Base-by-base conservation (phyloP, 2,113 vertebrate genomes). In the Pyxicephalus adspersus region DNA sequence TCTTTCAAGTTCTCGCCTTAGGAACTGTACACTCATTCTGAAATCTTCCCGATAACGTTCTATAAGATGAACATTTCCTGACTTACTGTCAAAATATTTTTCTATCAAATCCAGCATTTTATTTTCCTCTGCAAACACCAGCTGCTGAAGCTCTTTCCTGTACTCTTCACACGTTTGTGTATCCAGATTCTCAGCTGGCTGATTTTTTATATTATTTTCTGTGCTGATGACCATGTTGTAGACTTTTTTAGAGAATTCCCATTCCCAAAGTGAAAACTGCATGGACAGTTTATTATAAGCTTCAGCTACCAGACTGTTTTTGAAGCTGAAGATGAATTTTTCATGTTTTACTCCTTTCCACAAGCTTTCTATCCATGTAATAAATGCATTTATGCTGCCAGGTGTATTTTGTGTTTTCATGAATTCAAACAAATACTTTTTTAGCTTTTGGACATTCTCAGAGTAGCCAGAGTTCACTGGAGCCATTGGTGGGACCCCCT, bases 401-500 rank as follows among this genome's bases (percentile, higher is more conserved):
- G 86, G 65, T 17, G 85, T 82, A 72, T 84, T 82, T 3, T 11
- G 5, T 45, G 22, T 7, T 74, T 84, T 83, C 76, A 89, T 84
- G 25, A 88, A 87, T 54, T 91, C 86, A 5, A 91, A 80, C n/a
- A 91, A 75, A 28, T 88, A 86, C 26, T 85, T 77, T 80, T 91
- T 91, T 51, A 91, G 20, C 6, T 89, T 87, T n/a, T 87, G 85
- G n/a, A 89, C 83, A 55, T 87, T 86, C 52, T 91, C 90, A 0
- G 89, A 90, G 80, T 91, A 91, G 3, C 85, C 89, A 66, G 79
- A 28, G 79, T 87, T 91, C n/a, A 88, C 86, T 0, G 89, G 20
- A 0, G 90, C 90, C 89, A 89, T 90, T 26, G 90, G 89, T 1
- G 87, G 90, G 0, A 78, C 83, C 1, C 90, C 90, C 0, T 86